A percentile compares a stretch with the other conserved stretches of the same genome.
Evolutionary conservation across 2,797 vertebrate species (phyloP).

Genomic region (Clarias platycephalus): DNA sequence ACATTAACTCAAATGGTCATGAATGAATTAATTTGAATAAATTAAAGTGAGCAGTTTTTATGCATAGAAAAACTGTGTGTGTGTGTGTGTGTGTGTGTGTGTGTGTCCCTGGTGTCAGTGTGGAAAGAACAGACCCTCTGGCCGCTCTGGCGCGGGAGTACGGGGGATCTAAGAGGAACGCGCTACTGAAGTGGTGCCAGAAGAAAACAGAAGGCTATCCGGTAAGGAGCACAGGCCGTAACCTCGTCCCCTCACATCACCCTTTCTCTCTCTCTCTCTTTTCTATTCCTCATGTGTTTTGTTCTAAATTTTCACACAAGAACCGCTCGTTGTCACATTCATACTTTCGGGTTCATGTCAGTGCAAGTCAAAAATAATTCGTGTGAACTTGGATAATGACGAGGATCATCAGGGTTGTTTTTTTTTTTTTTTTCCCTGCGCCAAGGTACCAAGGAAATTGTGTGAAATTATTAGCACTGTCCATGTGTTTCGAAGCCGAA

Average conservation of each 20-base stretch:
- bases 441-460: background rate
- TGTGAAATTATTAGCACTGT: background rate
- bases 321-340: background rate
- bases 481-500: background rate
- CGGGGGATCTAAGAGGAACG: slow-evolving; percentile 95
- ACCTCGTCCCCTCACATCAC: slow-evolving; percentile 48
- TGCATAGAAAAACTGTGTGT: slow-evolving; percentile 18
- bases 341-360: background rate
- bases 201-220: slow-evolving; percentile 97
- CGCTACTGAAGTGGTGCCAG: slow-evolving; percentile 97
- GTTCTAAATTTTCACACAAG: slow-evolving; percentile 21
- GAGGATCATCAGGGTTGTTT: background rate
- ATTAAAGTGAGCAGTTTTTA: slow-evolving; percentile 22
- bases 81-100: slow-evolving; percentile 57
- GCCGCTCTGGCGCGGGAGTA: slow-evolving; percentile 92
- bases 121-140: slow-evolving; percentile 96
- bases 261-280: slow-evolving; percentile 20
- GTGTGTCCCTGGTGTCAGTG: slow-evolving; percentile 77
- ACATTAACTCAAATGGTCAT: background rate
- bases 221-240: slow-evolving; percentile 76
- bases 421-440: background rate
- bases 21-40: background rate
- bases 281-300: slow-evolving; percentile 8
- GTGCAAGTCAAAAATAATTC: background rate
- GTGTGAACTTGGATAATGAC: background rate